phyloP scores from a whole-genome alignment of 2,113 vertebrate genomes.

The Trinectes maculatus region DNA sequence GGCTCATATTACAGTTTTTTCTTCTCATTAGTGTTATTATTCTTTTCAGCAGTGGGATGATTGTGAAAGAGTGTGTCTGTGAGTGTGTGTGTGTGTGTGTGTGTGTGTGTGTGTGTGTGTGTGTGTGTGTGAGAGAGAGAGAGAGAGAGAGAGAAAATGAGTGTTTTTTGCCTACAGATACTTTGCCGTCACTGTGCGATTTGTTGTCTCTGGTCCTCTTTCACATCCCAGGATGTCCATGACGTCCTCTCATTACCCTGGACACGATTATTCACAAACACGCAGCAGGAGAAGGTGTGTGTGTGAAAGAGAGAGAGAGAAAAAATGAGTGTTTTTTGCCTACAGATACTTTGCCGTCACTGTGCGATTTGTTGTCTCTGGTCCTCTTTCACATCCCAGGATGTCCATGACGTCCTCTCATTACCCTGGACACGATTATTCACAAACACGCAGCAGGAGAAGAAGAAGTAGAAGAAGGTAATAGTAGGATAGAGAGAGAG shows the following conservation, averaged over 20 bases:
- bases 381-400: constrained; percentile 4
- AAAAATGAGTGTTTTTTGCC: constrained; percentile 18
- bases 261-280: background rate
- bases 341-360: background rate
- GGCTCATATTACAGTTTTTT: constrained; percentile 59
- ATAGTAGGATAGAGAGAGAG: background rate
- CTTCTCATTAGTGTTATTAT: constrained; percentile 77
- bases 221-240: background rate
- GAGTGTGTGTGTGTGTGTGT: no score
- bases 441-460: background rate
- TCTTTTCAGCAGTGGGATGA: constrained; percentile 59
- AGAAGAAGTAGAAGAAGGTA: background rate
- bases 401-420: background rate
- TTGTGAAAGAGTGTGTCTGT: constrained; percentile 57
- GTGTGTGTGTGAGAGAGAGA: no score
- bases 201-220: constrained; percentile 8
- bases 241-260: background rate
- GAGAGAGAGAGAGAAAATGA: constrained; percentile 12
- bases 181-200: background rate
- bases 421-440: background rate
- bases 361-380: background rate
- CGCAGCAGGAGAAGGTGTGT: background rate
- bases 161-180: constrained; percentile 15
- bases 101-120: no score
- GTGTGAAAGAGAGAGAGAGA: constrained; percentile 16